Evolutionary conservation across 2,888 invertebrate genomes (phyloP).

Genomic region (Phortica okadai): DNA sequence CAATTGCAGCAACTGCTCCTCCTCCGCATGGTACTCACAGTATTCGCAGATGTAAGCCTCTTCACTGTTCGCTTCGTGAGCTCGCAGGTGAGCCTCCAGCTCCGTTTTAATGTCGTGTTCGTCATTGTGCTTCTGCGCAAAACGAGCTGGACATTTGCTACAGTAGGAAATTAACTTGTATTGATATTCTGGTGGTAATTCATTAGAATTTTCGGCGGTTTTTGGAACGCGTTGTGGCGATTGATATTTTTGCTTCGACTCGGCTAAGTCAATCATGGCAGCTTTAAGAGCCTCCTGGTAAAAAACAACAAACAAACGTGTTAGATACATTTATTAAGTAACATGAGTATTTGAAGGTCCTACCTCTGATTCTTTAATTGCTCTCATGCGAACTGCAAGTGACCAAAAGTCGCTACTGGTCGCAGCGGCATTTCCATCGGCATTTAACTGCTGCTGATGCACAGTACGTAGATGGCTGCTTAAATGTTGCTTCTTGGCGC

Average conservation of each 20-base stretch:
- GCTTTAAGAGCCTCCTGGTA: slow-evolving; percentile 47
- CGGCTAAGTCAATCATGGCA: slow-evolving; percentile 68
- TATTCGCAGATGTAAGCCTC: slow-evolving; percentile 81
- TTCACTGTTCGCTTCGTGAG: slow-evolving; percentile 55
- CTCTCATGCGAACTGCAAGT: too few relatives aligned
- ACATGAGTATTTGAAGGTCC: too few relatives aligned
- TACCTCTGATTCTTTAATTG: too few relatives aligned
- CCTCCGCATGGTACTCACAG: slow-evolving; percentile 86
- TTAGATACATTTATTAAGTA: not conserved
- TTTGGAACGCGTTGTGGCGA: slow-evolving; percentile 75
- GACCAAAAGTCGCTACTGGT: slow-evolving; percentile 30
- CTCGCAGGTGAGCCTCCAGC: slow-evolving; percentile 82
- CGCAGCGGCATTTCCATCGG: slow-evolving; percentile 24
- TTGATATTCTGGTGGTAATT: slow-evolving; percentile 69
- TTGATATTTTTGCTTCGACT: slow-evolving; percentile 53
- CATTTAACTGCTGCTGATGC: slow-evolving; percentile 60
- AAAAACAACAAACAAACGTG: slow-evolving; percentile 5
- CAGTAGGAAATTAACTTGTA: slow-evolving; percentile 83
- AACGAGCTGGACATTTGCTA: slow-evolving; percentile 87
- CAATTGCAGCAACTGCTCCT: slow-evolving; percentile 82
- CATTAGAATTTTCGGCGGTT: slow-evolving; percentile 45
- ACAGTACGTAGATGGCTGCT: slow-evolving; percentile 87
- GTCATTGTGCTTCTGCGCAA: slow-evolving; percentile 77
- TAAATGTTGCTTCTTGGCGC: slow-evolving; percentile 87
- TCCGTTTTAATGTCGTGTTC: slow-evolving; percentile 83